These are phyloP conservation scores for Syrphus vitripennis DNA, from an alignment of 2,888 invertebrate genomes.

Conservation along the genomic window DNA sequence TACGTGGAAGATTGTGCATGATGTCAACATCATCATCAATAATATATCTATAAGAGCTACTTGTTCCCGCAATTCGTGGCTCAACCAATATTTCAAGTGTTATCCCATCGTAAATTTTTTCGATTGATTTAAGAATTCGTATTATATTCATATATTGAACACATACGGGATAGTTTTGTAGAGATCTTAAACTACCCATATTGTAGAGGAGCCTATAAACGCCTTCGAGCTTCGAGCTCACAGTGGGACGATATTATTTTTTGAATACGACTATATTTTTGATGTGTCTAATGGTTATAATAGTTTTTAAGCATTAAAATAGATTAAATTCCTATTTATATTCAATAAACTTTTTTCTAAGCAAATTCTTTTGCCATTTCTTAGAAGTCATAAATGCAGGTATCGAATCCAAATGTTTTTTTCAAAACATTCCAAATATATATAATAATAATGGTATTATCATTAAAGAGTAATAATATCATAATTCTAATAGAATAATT, in stretches of 20 bases:
- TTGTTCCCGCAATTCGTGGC: background rate
- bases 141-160: conserved; percentile 1
- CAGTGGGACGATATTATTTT: background rate
- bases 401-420: background rate
- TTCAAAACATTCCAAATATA: background rate
- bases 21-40: background rate
- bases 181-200: conserved; percentile 16
- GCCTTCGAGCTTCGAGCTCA: background rate
- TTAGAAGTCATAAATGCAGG: background rate
- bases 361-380: background rate
- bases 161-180: background rate
- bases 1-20: background rate
- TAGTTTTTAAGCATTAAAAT: background rate
- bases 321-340: background rate
- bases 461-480: background rate
- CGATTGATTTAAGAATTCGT: background rate
- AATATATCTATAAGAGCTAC: conserved; percentile 16
- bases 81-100: conserved; percentile 21
- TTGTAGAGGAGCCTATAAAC: background rate
- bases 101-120: conserved; percentile 11
- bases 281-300: background rate
- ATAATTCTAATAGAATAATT: background rate
- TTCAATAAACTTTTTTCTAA: background rate
- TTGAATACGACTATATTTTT: background rate
- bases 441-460: background rate